A percentile compares a stretch with the other conserved stretches of the same genome.
phyloP scores from a whole-genome alignment of 2,797 vertebrate genomes.

The Cirrhinus mrigala region DNA sequence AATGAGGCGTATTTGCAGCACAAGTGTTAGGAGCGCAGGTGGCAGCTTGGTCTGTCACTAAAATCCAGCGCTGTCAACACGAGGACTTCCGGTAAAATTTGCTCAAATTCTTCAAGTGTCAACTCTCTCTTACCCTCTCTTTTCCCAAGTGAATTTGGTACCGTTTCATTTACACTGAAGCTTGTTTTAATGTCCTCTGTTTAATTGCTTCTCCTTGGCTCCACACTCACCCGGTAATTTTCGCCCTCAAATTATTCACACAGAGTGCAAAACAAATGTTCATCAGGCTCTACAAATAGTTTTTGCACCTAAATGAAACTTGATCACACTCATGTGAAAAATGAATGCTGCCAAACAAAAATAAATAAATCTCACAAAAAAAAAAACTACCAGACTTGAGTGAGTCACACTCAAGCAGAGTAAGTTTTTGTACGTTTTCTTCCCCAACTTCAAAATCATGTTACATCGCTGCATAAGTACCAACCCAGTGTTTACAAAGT shows the following conservation, averaged over 20 bases:
- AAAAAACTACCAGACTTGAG: background rate
- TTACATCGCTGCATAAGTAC: too few species aligned
- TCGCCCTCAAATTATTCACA: background rate
- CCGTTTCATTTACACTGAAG: conserved; percentile 47
- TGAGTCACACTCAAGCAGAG: background rate
- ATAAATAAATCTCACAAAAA: background rate
- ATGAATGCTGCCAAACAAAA: background rate
- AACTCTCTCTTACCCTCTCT: conserved; percentile 1
- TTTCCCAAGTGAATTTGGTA: conserved; percentile 54
- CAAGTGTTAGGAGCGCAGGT: conserved; percentile 69
- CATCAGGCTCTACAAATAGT: background rate
- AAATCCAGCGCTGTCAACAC: conserved; percentile 48
- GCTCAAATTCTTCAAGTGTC: conserved; percentile 18
- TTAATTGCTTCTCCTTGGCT: conserved; percentile 73
- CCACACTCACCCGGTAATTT: conserved; percentile 19
- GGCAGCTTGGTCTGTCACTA: conserved; percentile 72
- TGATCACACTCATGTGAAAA: background rate
- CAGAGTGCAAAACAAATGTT: background rate
- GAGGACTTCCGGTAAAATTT: conserved; percentile 51
- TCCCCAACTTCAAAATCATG: too few species aligned
- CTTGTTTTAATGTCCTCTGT: conserved; percentile 67
- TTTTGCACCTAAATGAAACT: background rate
- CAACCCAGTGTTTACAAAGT: too few species aligned
- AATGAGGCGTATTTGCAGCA: conserved; percentile 74
- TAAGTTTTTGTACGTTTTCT: too few species aligned